Base-by-base conservation (phyloP, 1,140 invertebrate genomes). In the Mycetomoellerius zeteki region DNA sequence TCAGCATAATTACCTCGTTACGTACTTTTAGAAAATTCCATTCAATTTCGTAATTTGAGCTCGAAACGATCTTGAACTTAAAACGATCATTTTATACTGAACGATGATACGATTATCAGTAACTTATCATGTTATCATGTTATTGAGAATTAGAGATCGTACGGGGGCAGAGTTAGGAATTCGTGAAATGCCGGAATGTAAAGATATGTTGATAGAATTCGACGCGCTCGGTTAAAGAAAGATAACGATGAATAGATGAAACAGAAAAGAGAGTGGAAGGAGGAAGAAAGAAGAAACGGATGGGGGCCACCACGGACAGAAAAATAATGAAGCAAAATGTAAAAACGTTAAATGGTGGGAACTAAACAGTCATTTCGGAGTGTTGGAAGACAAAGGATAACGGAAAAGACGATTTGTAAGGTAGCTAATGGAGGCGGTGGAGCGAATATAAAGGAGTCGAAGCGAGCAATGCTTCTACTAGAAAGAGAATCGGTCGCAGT, bases 321-420 rank as follows among this genome's bases (percentile, higher is more conserved):
- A 82, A 90, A 85, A 71, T 89, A 91, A 91, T 85, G 87, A 85
- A 85, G 89, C 86, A 33, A 88, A 88, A 78, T 91, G 58, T 80
- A 88, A 91, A 89, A 86, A 91, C 56, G 76, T 30, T 64, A 84
- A 87, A 91, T 85, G 87, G 76, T 91, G 90, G 85, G 90, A 91
- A 91, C 87, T 86, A 88, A 90, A 85, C 78, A 89, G 71, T 91
- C 76, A 86, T 91, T 91, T 90, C 69, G 62, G 84, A 54, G 72
- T 64, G 87, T 89, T 69, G 76, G 65, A 84, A 91, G 88, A 91
- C 90, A 91, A 91, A 91, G 89, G 90, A 78, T 91, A 91, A 91
- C 90, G 90, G 90, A 91, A 75, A 86, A 86, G 81, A 67, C 1
- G 85, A 91, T 91, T 91, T 91, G 86, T 87, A 82, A 91, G 80